Evolutionary conservation across 2,888 invertebrate species (phyloP).

Genomic region (Microctonus brassicae): DNA sequence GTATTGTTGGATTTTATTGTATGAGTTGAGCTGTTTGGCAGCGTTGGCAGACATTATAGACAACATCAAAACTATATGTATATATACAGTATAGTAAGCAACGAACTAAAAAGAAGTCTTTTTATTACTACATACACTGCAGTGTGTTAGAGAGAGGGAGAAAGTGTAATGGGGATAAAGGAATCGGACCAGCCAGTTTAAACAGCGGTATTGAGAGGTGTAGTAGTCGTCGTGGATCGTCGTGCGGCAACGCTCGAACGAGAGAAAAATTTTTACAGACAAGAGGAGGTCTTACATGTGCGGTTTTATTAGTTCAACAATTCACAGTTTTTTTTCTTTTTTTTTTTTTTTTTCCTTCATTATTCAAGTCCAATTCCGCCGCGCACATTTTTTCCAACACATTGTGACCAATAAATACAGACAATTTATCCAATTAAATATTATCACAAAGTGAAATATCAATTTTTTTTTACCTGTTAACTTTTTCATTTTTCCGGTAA

Average conservation of each 20-base stretch:
- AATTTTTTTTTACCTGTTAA: too few species aligned
- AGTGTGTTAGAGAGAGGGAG: constrained; percentile 8
- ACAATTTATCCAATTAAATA: too few species aligned
- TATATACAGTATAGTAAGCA: too few species aligned
- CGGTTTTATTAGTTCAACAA: constrained; percentile 22
- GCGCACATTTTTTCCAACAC: background rate
- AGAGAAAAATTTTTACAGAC: constrained; percentile 15
- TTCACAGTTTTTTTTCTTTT: constrained; percentile 2
- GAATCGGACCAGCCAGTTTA: constrained; percentile 36
- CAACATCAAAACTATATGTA: too few species aligned
- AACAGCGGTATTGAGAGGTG: constrained; percentile 32
- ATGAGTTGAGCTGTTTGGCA: background rate
- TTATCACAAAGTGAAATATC: too few species aligned
- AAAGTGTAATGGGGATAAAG: constrained; percentile 28
- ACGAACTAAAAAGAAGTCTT: too few species aligned
- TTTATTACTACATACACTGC: too few species aligned
- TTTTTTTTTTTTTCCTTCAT: too few species aligned
- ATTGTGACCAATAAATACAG: background rate
- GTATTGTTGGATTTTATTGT: background rate
- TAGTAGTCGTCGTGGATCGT: constrained; percentile 28
- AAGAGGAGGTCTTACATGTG: constrained; percentile 31
- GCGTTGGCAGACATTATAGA: background rate
- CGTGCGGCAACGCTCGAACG: constrained; percentile 10
- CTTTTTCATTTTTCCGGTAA: too few species aligned
- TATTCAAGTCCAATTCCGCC: too few species aligned